Conservation (phyloP, 2,113 vertebrate species). For the Zosterops japonicus region DNA sequence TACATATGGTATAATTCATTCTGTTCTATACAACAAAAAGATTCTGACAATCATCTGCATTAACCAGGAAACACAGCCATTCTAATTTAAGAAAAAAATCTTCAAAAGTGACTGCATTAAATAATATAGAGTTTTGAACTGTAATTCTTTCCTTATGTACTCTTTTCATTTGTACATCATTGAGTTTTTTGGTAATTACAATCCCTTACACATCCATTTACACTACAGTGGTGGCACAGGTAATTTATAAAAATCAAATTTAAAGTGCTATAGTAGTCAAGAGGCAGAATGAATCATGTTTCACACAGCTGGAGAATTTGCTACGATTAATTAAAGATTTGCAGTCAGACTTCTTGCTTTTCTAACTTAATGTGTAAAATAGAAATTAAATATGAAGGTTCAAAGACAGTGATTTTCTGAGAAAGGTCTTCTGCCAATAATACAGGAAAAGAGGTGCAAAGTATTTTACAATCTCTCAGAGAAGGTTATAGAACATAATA, state of each 20-base stretch:
- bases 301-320: background rate
- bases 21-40: background rate
- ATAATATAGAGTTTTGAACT: background rate
- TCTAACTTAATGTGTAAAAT: background rate
- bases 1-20: background rate
- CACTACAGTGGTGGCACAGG: background rate
- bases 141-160: background rate
- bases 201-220: background rate
- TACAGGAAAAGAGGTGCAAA: background rate
- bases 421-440: background rate
- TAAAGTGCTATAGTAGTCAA: background rate
- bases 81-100: background rate
- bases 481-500: background rate
- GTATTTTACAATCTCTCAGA: background rate
- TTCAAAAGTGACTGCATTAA: slow-evolving; percentile 16
- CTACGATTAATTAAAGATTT: slow-evolving; percentile 42
- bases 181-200: slow-evolving; percentile 1
- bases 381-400: slow-evolving; percentile 21
- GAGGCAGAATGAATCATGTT: slow-evolving; percentile 2
- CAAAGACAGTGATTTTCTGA: slow-evolving; percentile 12
- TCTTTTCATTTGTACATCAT: background rate
- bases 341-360: background rate
- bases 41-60: background rate
- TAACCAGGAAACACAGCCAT: background rate
- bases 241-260: slow-evolving; percentile 35